These are phyloP conservation scores for Brachypterus glaber DNA, from an alignment of 2,888 invertebrate genomes.

Conservation along the genomic window DNA sequence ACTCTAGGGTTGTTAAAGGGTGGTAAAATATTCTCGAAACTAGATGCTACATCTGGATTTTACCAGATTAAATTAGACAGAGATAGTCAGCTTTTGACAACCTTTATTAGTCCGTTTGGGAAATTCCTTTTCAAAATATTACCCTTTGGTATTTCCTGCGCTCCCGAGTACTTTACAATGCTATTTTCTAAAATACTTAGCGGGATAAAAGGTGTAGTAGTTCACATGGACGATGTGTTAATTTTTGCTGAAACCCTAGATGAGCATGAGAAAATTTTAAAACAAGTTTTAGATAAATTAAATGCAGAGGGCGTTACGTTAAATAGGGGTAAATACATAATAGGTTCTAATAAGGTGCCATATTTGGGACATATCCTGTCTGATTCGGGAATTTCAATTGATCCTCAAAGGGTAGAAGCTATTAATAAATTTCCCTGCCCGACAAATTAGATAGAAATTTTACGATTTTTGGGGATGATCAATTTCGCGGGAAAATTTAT, in stretches of 20 bases:
- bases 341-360: constrained; percentile 19
- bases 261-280: constrained; percentile 21
- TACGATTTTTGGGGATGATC: constrained; percentile 15
- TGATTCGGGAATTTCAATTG: constrained; percentile 17
- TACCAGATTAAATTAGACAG: constrained; percentile 13
- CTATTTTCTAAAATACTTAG: constrained; percentile 11
- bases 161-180: constrained; percentile 16
- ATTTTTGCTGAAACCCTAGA: constrained; percentile 18
- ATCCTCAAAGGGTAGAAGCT: constrained; percentile 19
- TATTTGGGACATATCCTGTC: constrained; percentile 27
- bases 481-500: constrained; percentile 11
- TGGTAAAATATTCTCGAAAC: constrained; percentile 19
- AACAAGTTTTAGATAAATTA: constrained; percentile 20
- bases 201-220: constrained; percentile 16
- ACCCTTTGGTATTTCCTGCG: constrained; percentile 17
- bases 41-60: constrained; percentile 16
- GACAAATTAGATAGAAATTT: constrained; percentile 19
- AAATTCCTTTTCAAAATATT: constrained; percentile 14
- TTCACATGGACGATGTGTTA: too few species aligned
- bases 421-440: constrained; percentile 21
- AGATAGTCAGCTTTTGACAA: constrained; percentile 15
- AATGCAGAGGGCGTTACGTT: constrained; percentile 22
- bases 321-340: constrained; percentile 27
- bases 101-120: constrained; percentile 19
- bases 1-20: constrained; percentile 20